These are phyloP conservation scores for Paedocypris sp. DNA, from an alignment of 2,113 vertebrate species.

Conservation along the genomic window DNA sequence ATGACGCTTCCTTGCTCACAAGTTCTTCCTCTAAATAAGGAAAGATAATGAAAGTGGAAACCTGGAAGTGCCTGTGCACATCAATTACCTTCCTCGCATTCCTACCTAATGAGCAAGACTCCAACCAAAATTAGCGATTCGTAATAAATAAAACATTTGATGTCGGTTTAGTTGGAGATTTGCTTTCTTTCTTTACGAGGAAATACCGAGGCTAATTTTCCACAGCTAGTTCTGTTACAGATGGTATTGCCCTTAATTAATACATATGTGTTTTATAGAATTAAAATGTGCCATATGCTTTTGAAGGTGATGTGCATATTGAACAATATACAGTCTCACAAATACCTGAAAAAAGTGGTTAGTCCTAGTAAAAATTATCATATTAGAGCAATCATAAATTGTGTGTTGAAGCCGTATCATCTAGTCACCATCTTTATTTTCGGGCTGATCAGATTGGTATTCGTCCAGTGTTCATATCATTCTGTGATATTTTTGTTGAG, in stretches of 20 bases:
- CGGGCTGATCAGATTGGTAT: no score
- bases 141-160: not conserved
- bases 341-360: no score
- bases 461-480: no score
- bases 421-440: no score
- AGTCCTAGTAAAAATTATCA: no score
- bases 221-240: constrained; percentile 21
- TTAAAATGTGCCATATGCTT: no score
- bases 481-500: no score
- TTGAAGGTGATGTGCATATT: no score
- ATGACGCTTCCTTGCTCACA: not conserved
- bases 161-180: constrained; percentile 4
- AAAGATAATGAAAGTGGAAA: constrained; percentile 29
- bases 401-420: no score
- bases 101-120: constrained; percentile 14
- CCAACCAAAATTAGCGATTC: constrained; percentile 15
- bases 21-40: constrained; percentile 1
- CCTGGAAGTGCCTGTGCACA: constrained; percentile 7
- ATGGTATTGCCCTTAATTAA: constrained; percentile 35
- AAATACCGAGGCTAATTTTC: constrained; percentile 17
- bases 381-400: no score
- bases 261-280: no score
- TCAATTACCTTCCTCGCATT: constrained; percentile 29
- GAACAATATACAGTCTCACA: no score
- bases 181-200: constrained; percentile 15